A percentile compares a stretch with the other conserved stretches of the same genome.
Conservation (phyloP, 2,797 vertebrate genomes). For the Thamnophis elegans region DNA sequence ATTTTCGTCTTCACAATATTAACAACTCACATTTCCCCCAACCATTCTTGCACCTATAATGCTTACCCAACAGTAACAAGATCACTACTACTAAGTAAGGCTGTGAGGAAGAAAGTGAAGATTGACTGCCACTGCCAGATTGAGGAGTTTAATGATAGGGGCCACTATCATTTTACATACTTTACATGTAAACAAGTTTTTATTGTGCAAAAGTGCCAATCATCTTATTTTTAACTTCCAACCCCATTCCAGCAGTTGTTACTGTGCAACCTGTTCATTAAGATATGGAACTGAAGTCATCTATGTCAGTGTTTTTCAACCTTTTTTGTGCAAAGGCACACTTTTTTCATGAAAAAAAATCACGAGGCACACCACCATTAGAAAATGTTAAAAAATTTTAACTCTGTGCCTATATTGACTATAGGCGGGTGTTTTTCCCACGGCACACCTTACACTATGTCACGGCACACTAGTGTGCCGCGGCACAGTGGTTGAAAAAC, state of each 20-base stretch:
- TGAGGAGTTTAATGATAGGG: background rate
- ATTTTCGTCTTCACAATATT: background rate
- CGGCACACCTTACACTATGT: too few species aligned
- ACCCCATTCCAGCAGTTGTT: background rate
- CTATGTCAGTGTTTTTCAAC: too few species aligned
- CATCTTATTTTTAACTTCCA: background rate
- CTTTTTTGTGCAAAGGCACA: too few species aligned
- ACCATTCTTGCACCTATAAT: too few species aligned
- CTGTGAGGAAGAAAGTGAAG: background rate
- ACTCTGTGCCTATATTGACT: too few species aligned
- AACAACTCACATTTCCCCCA: background rate
- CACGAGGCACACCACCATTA: too few species aligned
- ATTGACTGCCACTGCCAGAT: background rate
- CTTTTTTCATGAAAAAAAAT: too few species aligned
- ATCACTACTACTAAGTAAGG: background rate
- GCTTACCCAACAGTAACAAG: background rate
- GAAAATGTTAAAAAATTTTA: too few species aligned
- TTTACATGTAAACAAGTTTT: background rate
- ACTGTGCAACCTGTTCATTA: background rate
- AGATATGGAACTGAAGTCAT: background rate
- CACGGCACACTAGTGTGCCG: too few species aligned
- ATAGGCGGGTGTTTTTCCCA: too few species aligned
- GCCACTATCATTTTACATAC: background rate
- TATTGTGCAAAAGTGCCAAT: background rate
- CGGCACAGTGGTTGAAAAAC: too few species aligned